phyloP scores from a whole-genome alignment of 1,140 invertebrate species.

The Glomeris maerens region DNA sequence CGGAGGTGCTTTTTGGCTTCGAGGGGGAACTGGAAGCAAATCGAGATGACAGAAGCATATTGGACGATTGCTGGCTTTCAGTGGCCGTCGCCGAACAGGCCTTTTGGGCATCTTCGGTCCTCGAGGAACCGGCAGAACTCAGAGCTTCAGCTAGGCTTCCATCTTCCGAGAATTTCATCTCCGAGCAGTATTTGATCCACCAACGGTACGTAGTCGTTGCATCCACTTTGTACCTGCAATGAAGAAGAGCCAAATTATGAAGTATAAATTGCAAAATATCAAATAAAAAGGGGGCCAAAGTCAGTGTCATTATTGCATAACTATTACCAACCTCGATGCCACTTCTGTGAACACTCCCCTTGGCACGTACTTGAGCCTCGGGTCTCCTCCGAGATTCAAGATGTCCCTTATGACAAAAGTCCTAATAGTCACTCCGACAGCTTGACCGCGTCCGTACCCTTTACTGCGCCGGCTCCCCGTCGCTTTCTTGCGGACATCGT shows the following conservation, averaged over 20 bases:
- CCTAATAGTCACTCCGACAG: constrained; percentile 1
- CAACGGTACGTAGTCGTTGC: constrained; percentile 4
- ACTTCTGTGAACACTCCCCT: constrained; percentile 8
- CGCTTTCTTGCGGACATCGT: background rate
- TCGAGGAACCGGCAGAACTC: no score
- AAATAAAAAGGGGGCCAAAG: no score
- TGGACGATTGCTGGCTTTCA: no score
- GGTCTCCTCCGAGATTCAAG: constrained; percentile 8
- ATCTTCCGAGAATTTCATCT: background rate
- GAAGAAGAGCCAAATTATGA: background rate
- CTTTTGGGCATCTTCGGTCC: no score
- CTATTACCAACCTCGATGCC: constrained; percentile 3
- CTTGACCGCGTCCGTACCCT: constrained; percentile 7
- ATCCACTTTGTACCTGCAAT: constrained; percentile 12
- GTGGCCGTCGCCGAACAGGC: no score
- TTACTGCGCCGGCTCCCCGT: background rate
- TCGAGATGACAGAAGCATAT: no score
- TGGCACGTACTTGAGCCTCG: constrained; percentile 1
- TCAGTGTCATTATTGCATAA: background rate
- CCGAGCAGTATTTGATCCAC: constrained; percentile 8
- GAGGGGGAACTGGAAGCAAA: no score
- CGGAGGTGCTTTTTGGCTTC: no score
- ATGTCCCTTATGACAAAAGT: constrained; percentile 10
- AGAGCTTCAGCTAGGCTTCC: no score
- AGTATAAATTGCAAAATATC: background rate